Percentiles rank a stretch among this genome's conserved stretches.
phyloP scores from a whole-genome alignment of 2,888 invertebrate species.

The Alsophila aescularia region DNA sequence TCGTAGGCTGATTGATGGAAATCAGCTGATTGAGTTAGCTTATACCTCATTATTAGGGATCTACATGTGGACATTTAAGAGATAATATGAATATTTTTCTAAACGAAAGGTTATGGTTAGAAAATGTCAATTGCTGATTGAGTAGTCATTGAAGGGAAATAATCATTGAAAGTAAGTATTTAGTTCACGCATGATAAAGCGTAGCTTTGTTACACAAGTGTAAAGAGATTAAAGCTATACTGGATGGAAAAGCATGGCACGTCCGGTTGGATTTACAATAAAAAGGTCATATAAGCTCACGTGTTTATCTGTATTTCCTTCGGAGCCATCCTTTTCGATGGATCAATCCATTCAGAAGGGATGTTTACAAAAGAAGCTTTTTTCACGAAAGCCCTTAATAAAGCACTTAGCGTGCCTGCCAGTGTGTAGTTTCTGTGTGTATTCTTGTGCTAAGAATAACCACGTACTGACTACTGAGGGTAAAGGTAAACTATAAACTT shows the following conservation, averaged over 20 bases:
- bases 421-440: neutral
- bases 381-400: slow-evolving; percentile 15
- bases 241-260: slow-evolving; percentile 25
- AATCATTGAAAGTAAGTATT: slow-evolving; percentile 9
- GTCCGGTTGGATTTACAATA: slow-evolving; percentile 21
- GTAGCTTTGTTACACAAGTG: slow-evolving; percentile 21
- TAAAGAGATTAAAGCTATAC: slow-evolving; percentile 24
- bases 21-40: slow-evolving; percentile 3
- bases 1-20: slow-evolving; percentile 1
- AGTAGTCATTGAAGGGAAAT: neutral
- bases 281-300: slow-evolving; percentile 31
- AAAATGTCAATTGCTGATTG: neutral
- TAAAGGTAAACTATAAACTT: too few relatives aligned
- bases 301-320: slow-evolving; percentile 31
- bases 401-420: neutral
- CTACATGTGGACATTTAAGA: neutral
- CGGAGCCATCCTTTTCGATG: slow-evolving; percentile 20
- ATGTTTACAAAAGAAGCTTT: slow-evolving; percentile 28
- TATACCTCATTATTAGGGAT: neutral
- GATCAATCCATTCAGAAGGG: slow-evolving; percentile 24
- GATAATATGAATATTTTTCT: neutral
- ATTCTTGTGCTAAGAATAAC: neutral
- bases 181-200: slow-evolving; percentile 20
- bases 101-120: neutral
- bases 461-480: neutral